phyloP scores from a whole-genome alignment of 2,888 invertebrate species.

The Acanthopleura granulata region DNA sequence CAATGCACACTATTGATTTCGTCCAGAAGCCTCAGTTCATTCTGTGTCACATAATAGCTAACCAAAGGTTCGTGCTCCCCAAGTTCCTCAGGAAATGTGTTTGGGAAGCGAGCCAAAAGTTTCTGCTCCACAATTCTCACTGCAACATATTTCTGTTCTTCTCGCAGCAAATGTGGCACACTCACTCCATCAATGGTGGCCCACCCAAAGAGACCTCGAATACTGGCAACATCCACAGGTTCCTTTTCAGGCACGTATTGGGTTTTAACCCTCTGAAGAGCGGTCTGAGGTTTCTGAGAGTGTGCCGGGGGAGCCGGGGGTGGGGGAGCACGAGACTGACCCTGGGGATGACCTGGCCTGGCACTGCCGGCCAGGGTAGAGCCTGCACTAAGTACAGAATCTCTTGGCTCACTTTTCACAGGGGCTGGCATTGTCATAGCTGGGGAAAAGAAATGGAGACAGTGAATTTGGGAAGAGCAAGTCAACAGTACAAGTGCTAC shows the following conservation, averaged over 20 bases:
- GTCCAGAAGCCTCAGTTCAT: conserved; percentile 89
- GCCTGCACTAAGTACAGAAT: neutral
- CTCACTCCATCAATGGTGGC: conserved; percentile 80
- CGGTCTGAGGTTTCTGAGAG: no score
- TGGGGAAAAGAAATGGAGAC: neutral
- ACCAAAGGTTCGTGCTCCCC: conserved; percentile 89
- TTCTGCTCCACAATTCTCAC: conserved; percentile 94
- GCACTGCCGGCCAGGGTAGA: neutral
- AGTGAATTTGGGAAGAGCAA: neutral
- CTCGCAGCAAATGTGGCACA: conserved; percentile 87
- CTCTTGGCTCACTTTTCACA: neutral
- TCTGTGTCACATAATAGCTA: conserved; percentile 92
- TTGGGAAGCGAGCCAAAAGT: conserved; percentile 71
- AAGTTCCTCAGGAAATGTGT: conserved; percentile 81
- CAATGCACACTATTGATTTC: conserved; percentile 95
- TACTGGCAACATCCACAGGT: conserved; percentile 66
- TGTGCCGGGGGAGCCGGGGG: neutral
- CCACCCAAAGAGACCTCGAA: conserved; percentile 85
- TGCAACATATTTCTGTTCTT: conserved; percentile 89
- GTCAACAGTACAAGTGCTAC: no score
- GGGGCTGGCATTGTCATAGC: neutral
- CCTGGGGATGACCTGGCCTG: neutral
- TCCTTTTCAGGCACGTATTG: neutral
- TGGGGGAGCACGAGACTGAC: neutral
- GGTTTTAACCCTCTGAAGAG: neutral